Percentiles rank a stretch among this genome's conserved stretches.
Conservation (phyloP, 1,140 invertebrate species). For the Drosophila auraria region DNA sequence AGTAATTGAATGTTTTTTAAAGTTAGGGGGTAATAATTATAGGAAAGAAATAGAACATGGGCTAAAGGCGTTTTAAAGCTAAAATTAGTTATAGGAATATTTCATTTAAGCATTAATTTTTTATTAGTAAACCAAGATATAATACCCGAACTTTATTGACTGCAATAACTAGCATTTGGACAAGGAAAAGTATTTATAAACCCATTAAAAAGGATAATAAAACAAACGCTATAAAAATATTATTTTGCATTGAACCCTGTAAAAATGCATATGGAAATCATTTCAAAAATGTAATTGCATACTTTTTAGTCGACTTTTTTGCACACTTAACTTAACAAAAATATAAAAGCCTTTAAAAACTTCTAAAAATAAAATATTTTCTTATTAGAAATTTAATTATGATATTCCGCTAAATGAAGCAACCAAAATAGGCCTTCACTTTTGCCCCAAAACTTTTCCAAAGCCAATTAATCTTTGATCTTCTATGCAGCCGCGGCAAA, state of each 20-base stretch:
- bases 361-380: too few relatives aligned
- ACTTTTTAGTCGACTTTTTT: background rate
- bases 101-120: too few relatives aligned
- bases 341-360: too few relatives aligned
- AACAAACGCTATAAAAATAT: background rate
- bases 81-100: too few relatives aligned
- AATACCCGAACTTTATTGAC: background rate
- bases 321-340: too few relatives aligned
- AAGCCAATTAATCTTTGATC: constrained; percentile 39
- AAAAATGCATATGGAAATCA: background rate
- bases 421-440: background rate
- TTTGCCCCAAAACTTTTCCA: constrained; percentile 6
- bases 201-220: background rate
- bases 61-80: too few relatives aligned
- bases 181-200: background rate
- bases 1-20: constrained; percentile 10
- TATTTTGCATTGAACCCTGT: too few relatives aligned
- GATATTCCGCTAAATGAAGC: background rate
- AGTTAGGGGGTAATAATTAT: too few relatives aligned
- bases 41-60: background rate
- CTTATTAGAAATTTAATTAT: background rate
- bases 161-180: background rate
- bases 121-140: too few relatives aligned
- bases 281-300: background rate
- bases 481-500: constrained; percentile 10